Evolutionary conservation across 2,888 invertebrate species (phyloP), one percentile per base, ranked within the genome.

Genomic region (Cryptocheilus praepositus): DNA sequence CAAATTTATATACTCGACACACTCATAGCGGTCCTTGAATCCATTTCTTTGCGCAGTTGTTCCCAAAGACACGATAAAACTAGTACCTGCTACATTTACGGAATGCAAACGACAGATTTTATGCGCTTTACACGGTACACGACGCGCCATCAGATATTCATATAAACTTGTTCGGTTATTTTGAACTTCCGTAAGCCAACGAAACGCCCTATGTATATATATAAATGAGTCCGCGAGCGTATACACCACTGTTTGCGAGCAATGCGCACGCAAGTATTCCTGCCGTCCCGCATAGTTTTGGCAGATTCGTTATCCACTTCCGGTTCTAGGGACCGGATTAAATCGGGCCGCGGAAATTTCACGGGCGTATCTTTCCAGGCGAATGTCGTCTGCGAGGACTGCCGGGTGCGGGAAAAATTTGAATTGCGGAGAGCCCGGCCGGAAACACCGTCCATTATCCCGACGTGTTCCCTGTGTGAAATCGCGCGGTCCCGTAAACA

Each of bases 381-480:
- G 58, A 36, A 36, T 67, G 59, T 53, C 36, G 25, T 45, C 25
- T n/a, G 36, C 36, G 36, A 36, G 11, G 36, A 36, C 13, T 36
- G 13, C 36, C 36, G 36, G 36, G 7, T 11, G 36, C 4, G 36
- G 36, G 36, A 7, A 11, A 7, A 36, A 36, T 49, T 49, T 19
- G 49, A 49, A 49, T 49, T 19, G 49, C 49, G 19, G 18, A 49
- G 51, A 44, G 25, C 28, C 57, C 7, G 36, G 53, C 60, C 21
- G 59, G 64, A 70, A 80, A 72, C 73, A 73, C 63, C 68, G 68
- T 77, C 71, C 72, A 69, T 80, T 77, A 79, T 71, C 62, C 62
- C 60, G 61, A 61, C 61, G 63, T 70, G 43, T 59, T 54, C 54
- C 21, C 36, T 45, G 55, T 11, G 36, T 1, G 54, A 51, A 69